Conservation (phyloP, 23 tunicate genomes). For the Ciona savignyi region DNA sequence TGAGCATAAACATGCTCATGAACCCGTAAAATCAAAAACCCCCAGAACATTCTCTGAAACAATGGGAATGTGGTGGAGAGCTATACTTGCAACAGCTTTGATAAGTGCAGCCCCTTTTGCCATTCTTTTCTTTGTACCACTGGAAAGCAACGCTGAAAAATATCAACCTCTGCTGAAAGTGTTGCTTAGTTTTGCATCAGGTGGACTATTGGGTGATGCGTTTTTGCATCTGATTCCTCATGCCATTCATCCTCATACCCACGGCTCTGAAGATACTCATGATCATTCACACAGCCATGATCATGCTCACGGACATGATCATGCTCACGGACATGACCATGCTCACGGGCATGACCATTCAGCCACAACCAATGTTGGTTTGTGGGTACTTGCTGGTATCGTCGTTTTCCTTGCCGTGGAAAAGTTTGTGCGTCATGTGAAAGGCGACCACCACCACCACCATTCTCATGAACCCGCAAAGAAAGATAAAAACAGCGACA, state of each 20-base stretch:
- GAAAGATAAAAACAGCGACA: slow-evolving; percentile 26
- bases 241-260: slow-evolving; percentile 94
- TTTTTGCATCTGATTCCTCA: slow-evolving; percentile 95
- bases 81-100: slow-evolving; percentile 66
- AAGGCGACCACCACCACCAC: slow-evolving; percentile 69
- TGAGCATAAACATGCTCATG: slow-evolving; percentile 31
- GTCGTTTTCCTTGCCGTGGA: slow-evolving; percentile 78
- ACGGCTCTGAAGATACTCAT: slow-evolving; percentile 36
- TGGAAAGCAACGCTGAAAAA: slow-evolving; percentile 88
- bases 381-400: slow-evolving; percentile 91
- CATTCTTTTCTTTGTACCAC: slow-evolving; percentile 77
- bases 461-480: slow-evolving; percentile 3
- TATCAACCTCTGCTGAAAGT: slow-evolving; percentile 87
- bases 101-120: slow-evolving; percentile 94
- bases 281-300: slow-evolving; percentile 47
- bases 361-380: slow-evolving; percentile 69
- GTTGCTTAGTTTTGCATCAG: slow-evolving; percentile 93
- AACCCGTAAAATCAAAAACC: not conserved
- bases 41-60: slow-evolving; percentile 61
- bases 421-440: slow-evolving; percentile 83
- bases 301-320: slow-evolving; percentile 70
- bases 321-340: slow-evolving; percentile 43
- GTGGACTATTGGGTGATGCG: slow-evolving; percentile 96
- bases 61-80: slow-evolving; percentile 89
- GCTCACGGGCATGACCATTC: slow-evolving; percentile 78